phyloP scores from a whole-genome alignment of 2,888 invertebrate species.

The Himalopsyche anomala region DNA sequence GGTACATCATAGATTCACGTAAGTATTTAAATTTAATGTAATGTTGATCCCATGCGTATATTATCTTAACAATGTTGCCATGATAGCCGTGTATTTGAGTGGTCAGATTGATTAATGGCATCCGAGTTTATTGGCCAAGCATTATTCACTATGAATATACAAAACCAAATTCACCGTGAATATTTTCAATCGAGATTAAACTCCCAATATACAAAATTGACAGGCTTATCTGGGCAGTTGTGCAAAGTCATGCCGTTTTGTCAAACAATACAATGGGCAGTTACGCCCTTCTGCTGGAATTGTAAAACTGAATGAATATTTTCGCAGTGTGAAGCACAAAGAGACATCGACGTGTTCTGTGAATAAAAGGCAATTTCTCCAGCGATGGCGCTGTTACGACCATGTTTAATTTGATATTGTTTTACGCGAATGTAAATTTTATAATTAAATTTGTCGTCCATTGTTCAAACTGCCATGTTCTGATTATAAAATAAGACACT shows the following conservation, averaged over 20 bases:
- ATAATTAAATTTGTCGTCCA: too few species aligned
- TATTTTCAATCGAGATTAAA: slow-evolving; percentile 22
- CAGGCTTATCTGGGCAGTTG: slow-evolving; percentile 5
- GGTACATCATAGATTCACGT: too few species aligned
- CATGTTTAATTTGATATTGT: too few species aligned
- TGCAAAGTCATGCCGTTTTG: slow-evolving; percentile 13
- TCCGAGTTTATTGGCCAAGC: not conserved
- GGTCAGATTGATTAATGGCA: slow-evolving; percentile 4
- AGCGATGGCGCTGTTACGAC: too few species aligned
- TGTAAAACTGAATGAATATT: slow-evolving; percentile 16
- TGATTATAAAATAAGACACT: too few species aligned
- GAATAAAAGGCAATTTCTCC: not conserved
- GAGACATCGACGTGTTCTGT: not conserved
- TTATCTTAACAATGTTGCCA: not conserved
- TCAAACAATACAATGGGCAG: not conserved
- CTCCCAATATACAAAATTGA: slow-evolving; percentile 17
- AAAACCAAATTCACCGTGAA: not conserved
- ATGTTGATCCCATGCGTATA: not conserved
- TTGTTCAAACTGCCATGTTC: too few species aligned
- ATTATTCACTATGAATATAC: not conserved
- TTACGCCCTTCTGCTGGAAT: slow-evolving; percentile 5
- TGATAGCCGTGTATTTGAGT: not conserved
- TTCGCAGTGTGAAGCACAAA: not conserved
- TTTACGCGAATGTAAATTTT: too few species aligned
- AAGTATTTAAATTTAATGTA: not conserved